A percentile compares a stretch with the other conserved stretches of the same genome.
These are phyloP conservation scores for Gymnothorax reevesii DNA, from an alignment of 2,797 vertebrate genomes.

Conservation along the genomic window DNA sequence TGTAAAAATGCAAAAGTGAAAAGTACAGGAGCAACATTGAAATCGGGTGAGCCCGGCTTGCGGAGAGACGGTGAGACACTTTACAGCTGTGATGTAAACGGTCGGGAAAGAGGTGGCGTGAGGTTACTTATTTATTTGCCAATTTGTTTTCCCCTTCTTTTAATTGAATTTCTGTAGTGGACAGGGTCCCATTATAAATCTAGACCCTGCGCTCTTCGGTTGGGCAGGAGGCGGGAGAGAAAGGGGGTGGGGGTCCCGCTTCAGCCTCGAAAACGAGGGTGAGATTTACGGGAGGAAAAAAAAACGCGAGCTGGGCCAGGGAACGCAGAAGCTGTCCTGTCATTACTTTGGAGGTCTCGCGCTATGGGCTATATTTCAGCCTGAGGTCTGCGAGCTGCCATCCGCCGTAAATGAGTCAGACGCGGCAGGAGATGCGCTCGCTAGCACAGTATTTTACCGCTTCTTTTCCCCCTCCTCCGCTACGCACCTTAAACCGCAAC, in stretches of 20 bases:
- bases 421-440: background rate
- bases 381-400: constrained; percentile 53
- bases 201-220: constrained; percentile 41
- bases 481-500: background rate
- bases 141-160: constrained; percentile 61
- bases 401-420: background rate
- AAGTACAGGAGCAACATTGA: background rate
- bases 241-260: constrained; percentile 13
- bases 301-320: constrained; percentile 61
- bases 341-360: constrained; percentile 66
- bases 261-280: constrained; percentile 43
- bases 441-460: background rate
- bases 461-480: background rate
- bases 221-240: constrained; percentile 10
- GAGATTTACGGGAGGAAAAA: constrained; percentile 65
- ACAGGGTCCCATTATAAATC: constrained; percentile 59
- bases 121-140: constrained; percentile 56
- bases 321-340: constrained; percentile 59
- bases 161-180: constrained; percentile 68
- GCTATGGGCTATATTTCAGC: constrained; percentile 58
- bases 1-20: background rate
- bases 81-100: constrained; percentile 13
- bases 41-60: background rate
- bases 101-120: constrained; percentile 31
- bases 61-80: background rate